phyloP scores from a whole-genome alignment of 2,888 invertebrate genomes.

The Rhagophthalmus giganteus region DNA sequence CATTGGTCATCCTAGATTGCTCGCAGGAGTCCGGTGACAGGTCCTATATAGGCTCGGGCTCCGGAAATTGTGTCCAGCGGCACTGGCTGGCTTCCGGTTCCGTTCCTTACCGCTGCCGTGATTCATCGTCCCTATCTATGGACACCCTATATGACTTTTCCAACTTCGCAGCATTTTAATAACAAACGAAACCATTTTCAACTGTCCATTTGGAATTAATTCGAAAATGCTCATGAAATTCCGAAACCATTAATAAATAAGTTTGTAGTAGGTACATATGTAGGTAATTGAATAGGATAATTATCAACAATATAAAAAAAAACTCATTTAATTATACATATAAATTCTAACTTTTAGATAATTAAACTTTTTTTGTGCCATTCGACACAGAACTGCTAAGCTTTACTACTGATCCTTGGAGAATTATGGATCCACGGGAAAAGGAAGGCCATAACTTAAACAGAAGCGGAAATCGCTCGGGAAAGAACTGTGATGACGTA shows the following conservation, averaged over 20 bases:
- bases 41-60: slow-evolving; percentile 49
- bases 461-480: slow-evolving; percentile 35
- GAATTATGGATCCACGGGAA: slow-evolving; percentile 40
- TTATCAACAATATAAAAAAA: too few relatives aligned
- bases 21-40: slow-evolving; percentile 49
- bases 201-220: slow-evolving; percentile 1
- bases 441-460: slow-evolving; percentile 39
- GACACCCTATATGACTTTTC: slow-evolving; percentile 28
- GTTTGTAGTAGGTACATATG: too few relatives aligned
- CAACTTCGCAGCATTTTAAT: slow-evolving; percentile 24
- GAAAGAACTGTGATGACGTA: slow-evolving; percentile 31
- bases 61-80: slow-evolving; percentile 57
- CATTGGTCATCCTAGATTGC: slow-evolving; percentile 56
- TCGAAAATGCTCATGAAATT: too few relatives aligned
- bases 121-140: slow-evolving; percentile 31
- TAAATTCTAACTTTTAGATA: slow-evolving; percentile 30
- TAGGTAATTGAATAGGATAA: too few relatives aligned
- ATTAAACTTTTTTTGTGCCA: slow-evolving; percentile 37
- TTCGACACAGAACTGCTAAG: slow-evolving; percentile 35
- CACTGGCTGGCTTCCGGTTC: slow-evolving; percentile 53
- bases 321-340: slow-evolving; percentile 8
- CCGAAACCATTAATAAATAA: too few relatives aligned
- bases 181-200: slow-evolving; percentile 20
- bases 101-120: slow-evolving; percentile 47
- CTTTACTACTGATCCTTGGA: slow-evolving; percentile 36